Conservation (phyloP, 2,888 invertebrate genomes). For the Torymus tubicola region DNA sequence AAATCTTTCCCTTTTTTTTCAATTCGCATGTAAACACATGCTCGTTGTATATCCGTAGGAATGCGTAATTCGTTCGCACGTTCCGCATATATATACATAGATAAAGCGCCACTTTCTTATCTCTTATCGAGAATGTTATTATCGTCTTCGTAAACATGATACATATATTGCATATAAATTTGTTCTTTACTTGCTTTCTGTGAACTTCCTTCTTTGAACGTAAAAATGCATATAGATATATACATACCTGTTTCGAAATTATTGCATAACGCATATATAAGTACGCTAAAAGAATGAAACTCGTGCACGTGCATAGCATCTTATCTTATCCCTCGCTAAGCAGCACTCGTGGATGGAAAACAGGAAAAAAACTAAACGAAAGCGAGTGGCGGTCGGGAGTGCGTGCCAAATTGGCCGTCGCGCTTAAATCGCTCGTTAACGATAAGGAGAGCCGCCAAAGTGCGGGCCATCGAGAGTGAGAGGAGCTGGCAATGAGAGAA, state of each 20-base stretch:
- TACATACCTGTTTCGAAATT: no score
- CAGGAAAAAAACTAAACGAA: background rate
- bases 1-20: no score
- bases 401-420: constrained; percentile 31
- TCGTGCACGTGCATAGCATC: background rate
- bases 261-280: no score
- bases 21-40: no score
- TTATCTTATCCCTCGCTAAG: constrained; percentile 10
- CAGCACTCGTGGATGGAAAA: background rate
- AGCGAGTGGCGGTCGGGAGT: background rate
- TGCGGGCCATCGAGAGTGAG: constrained; percentile 36
- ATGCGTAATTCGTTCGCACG: no score
- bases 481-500: constrained; percentile 25
- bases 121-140: no score
- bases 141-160: no score
- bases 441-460: constrained; percentile 39
- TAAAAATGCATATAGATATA: no score
- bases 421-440: constrained; percentile 17
- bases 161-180: background rate
- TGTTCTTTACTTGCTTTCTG: no score
- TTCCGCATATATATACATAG: background rate
- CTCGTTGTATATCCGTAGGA: no score
- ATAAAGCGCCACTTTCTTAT: background rate
- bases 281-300: no score
- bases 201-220: no score